These are phyloP conservation scores for Loripinus fragilis DNA, from an alignment of 2,888 invertebrate genomes.

Conservation along the genomic window DNA sequence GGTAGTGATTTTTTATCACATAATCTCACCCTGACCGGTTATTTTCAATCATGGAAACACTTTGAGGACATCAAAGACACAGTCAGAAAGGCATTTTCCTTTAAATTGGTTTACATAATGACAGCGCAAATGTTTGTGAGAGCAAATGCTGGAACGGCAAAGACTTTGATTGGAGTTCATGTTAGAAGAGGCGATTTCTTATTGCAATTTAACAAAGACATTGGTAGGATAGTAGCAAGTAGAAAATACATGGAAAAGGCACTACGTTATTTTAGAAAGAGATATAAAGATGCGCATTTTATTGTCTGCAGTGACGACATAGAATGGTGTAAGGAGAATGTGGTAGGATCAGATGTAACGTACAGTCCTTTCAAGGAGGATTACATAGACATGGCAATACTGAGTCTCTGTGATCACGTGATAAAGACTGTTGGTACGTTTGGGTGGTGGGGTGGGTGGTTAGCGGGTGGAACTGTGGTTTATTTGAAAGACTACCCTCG, in stretches of 20 bases:
- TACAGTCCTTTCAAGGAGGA: neutral
- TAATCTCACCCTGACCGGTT: neutral
- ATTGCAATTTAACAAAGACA: too few relatives aligned
- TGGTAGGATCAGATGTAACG: neutral
- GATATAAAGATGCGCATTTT: neutral
- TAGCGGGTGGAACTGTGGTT: neutral
- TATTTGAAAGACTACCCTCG: neutral
- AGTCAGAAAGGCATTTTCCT: neutral
- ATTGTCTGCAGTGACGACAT: neutral
- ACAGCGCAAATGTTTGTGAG: neutral
- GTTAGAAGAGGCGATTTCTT: neutral
- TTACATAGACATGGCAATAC: neutral
- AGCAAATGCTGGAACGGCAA: too few relatives aligned
- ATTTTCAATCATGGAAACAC: neutral
- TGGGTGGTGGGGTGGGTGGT: conserved; percentile 2
- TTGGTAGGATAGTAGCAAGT: neutral
- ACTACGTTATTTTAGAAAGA: neutral
- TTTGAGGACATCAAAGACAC: neutral
- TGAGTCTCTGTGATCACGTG: neutral
- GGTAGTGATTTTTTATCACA: neutral
- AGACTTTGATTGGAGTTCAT: neutral
- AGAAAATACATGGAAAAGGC: neutral
- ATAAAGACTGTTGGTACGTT: neutral
- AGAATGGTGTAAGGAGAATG: neutral
- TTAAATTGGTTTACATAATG: neutral